A percentile compares a stretch with the other conserved stretches of the same genome.
These are phyloP conservation scores for Heliconius himera DNA, from an alignment of 1,140 invertebrate species.

Conservation along the genomic window DNA sequence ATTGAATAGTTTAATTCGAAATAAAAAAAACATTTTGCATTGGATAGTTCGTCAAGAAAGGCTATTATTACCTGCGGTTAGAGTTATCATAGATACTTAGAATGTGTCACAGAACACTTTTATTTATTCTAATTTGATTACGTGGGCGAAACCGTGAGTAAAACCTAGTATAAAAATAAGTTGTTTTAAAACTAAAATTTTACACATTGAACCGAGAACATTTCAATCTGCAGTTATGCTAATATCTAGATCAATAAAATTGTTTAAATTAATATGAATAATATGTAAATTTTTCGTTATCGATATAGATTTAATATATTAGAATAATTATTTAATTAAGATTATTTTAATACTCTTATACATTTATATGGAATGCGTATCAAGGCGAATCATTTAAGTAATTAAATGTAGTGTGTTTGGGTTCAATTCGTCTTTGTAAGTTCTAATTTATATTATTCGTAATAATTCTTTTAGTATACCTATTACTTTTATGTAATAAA, in stretches of 20 bases:
- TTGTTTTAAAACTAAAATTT: neutral
- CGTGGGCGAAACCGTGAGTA: too few relatives aligned
- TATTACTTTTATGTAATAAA: too few relatives aligned
- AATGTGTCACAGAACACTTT: too few relatives aligned
- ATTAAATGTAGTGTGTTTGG: neutral
- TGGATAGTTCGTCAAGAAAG: too few relatives aligned
- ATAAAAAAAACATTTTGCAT: too few relatives aligned
- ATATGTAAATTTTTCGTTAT: neutral
- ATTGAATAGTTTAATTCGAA: too few relatives aligned
- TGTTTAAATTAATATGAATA: neutral
- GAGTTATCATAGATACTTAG: too few relatives aligned
- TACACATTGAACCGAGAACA: neutral
- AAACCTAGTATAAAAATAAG: neutral
- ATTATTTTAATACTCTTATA: neutral
- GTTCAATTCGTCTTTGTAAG: neutral
- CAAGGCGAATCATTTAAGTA: neutral
- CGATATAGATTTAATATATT: neutral
- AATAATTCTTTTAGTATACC: too few relatives aligned
- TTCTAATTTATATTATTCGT: too few relatives aligned
- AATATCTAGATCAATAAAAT: neutral
- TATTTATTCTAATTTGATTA: too few relatives aligned
- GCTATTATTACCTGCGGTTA: too few relatives aligned
- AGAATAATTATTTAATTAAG: conserved; percentile 3
- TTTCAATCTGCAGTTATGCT: neutral
- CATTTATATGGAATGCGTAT: neutral